A percentile compares a stretch with the other conserved stretches of the same genome.
Conservation (phyloP, 2,888 invertebrate species). For the Phorcus lineatus region DNA sequence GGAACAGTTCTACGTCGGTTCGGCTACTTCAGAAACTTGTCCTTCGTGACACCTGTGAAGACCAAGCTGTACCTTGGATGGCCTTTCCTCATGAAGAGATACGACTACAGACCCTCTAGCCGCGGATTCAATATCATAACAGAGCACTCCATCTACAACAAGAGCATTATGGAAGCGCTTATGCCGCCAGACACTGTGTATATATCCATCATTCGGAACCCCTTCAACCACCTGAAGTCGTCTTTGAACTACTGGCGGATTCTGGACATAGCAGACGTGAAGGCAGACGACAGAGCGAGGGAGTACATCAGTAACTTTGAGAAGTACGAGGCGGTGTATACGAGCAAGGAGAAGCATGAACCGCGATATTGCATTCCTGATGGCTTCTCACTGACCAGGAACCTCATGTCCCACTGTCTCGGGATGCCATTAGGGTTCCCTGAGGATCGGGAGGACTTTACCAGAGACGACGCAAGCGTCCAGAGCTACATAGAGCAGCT, state of each 20-base stretch:
- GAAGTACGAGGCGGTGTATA: constrained; percentile 65
- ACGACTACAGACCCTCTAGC: constrained; percentile 61
- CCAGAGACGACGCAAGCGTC: constrained; percentile 42
- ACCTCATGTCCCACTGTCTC: constrained; percentile 69
- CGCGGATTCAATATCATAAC: constrained; percentile 63
- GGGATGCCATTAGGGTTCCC: constrained; percentile 72
- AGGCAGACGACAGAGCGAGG: constrained; percentile 42
- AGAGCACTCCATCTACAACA: constrained; percentile 71
- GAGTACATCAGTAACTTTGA: constrained; percentile 65
- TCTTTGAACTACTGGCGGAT: constrained; percentile 68
- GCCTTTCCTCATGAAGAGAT: constrained; percentile 67
- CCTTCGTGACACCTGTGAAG: constrained; percentile 65
- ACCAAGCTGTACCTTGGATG: constrained; percentile 69
- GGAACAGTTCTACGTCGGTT: constrained; percentile 66
- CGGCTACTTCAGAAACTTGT: constrained; percentile 61
- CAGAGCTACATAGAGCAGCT: constrained; percentile 54
- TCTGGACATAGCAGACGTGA: constrained; percentile 53
- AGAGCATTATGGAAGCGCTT: constrained; percentile 52
- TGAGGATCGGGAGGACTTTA: constrained; percentile 47
- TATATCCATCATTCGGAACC: constrained; percentile 70
- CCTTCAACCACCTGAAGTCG: constrained; percentile 68
- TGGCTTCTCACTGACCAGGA: constrained; percentile 66
- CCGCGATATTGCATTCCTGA: constrained; percentile 65
- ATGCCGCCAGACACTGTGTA: constrained; percentile 67
- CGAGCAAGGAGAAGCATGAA: constrained; percentile 37